Base-by-base conservation (phyloP, 1,140 invertebrate genomes). In the Aphelenchoides besseyi region DNA sequence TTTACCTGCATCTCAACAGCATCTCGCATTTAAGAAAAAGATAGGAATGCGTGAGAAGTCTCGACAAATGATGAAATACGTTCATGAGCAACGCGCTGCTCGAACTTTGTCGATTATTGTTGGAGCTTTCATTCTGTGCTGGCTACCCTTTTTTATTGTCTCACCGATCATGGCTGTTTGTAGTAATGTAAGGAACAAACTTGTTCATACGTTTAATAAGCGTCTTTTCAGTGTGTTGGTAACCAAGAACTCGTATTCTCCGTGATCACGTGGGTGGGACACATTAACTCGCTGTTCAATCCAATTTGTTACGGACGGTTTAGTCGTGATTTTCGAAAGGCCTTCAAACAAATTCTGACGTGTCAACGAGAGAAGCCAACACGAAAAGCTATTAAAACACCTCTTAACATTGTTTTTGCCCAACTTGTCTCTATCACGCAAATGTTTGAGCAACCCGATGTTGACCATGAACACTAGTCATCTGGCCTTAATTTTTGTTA, bases 111-210 rank as follows among this genome's bases (percentile, higher is more conserved):
- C 92, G 8, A 89, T 95, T 29, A 93, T 95, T 1, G 92, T 95
- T 29, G 96, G 96, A n/a, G 94, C 96, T 35, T 98, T 98, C 85
- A 95, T 95, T 3, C 89, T 92, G 1, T 95, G 92, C 84, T 94
- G 92, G 92, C 87, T 97, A 73, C 96, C 96, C 36, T 98, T 99
- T 86, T 99, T 99, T 86, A 92, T 97, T 53, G 91, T 97, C 67
- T 97, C 98, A 85, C 88, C 87, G 61, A 78, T 95, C 76, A 92
- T 92, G 5, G 94, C 93, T 0, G 90, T 96, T 79, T 96, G 94
- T 85, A 61, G 63, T 32, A 73, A 35, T 61, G 79, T 81, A 68
- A 73, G 77, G 33, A 57, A 41, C 48, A 63, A 66, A 12, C 61
- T 41, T 3, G 30, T 73, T 23, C 41, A 35, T 35, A 30, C 88